These are phyloP conservation scores for Suillia variegata DNA, from an alignment of 2,888 invertebrate genomes.

Conservation along the genomic window DNA sequence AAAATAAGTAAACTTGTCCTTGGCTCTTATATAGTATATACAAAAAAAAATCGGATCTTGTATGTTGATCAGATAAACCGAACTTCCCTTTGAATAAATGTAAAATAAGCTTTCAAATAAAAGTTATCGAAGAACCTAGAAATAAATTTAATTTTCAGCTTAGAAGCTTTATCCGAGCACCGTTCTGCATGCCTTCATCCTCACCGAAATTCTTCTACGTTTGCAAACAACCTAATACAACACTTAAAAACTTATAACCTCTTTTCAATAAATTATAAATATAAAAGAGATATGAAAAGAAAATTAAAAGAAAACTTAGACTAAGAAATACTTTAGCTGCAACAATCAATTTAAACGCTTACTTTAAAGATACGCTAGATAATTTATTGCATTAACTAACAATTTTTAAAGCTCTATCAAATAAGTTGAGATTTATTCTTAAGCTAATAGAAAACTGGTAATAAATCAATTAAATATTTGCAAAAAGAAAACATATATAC, in stretches of 20 bases:
- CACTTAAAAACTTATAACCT: conserved; percentile 11
- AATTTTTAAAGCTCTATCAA: conserved; percentile 13
- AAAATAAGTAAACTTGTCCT: too few relatives aligned
- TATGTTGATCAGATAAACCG: too few relatives aligned
- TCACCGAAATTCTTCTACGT: conserved; percentile 46
- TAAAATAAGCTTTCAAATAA: too few relatives aligned
- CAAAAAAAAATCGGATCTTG: too few relatives aligned
- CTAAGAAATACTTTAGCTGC: conserved; percentile 32
- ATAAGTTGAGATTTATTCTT: background rate
- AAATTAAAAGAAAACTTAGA: background rate
- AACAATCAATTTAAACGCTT: conserved; percentile 38
- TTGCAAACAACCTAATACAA: too few relatives aligned
- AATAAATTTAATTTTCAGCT: background rate
- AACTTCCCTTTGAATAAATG: background rate
- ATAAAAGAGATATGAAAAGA: too few relatives aligned
- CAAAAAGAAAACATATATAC: background rate
- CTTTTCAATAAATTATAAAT: too few relatives aligned
- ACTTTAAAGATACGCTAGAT: conserved; percentile 31
- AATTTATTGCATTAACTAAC: conserved; percentile 14
- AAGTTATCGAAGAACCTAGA: too few relatives aligned
- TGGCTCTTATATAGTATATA: too few relatives aligned
- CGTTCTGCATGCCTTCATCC: conserved; percentile 38
- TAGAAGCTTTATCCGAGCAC: background rate
- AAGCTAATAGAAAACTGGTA: background rate
- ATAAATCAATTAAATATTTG: background rate